Base-by-base conservation (phyloP, 2,113 vertebrate genomes). In the Apodemus sylvaticus region DNA sequence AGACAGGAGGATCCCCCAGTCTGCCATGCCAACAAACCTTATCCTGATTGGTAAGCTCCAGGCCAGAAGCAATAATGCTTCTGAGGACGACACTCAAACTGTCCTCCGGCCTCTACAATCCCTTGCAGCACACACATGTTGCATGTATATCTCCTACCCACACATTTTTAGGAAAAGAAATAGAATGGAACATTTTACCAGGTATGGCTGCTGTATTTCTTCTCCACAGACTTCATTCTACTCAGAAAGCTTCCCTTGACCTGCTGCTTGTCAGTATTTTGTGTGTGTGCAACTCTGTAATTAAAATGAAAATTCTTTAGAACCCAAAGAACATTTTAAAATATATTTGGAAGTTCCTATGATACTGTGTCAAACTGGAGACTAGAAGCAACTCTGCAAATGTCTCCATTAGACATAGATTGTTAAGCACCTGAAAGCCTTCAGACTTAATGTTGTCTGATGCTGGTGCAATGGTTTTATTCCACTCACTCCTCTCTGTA, bases 361-460 rank as follows among this genome's bases (percentile, higher is more conserved):
- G 90, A 66, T 14, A 48, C 14, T 42, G 24, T 34, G 12, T 58
- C 79, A 68, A 39, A n/a, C 48, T 39, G 8, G 7, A 36, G 73
- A 24, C 73, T 14, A 20, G 42, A 73, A 45, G 58, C 3, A 36
- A 34, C n/a, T 60, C 31, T 81, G 24, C 34, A 8, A 26, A 53
- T 3, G 48, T 60, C 19, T 79, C n/a, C 24, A 9, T n/a, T 3
- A 3, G 1, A 22, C 0, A 14, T 0, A 20, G 79, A 26, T 3
- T 62, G 34, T 73, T 58, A 7, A 42, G 11, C 26, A 0, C 0
- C 1, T 1, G 39, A 3, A 11, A 53, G 20, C 0, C 1, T 12
- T 4, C 5, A 1, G 0, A n/a, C 17, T 12, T 0, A 16, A 4
- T 26, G 0, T 0, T 62, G 1, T 4, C 17, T 14, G 39, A 13